A percentile compares a stretch with the other conserved stretches of the same genome.
Evolutionary conservation across 2,113 vertebrate genomes (phyloP).

Genomic region (Rhinolophus sinicus): DNA sequence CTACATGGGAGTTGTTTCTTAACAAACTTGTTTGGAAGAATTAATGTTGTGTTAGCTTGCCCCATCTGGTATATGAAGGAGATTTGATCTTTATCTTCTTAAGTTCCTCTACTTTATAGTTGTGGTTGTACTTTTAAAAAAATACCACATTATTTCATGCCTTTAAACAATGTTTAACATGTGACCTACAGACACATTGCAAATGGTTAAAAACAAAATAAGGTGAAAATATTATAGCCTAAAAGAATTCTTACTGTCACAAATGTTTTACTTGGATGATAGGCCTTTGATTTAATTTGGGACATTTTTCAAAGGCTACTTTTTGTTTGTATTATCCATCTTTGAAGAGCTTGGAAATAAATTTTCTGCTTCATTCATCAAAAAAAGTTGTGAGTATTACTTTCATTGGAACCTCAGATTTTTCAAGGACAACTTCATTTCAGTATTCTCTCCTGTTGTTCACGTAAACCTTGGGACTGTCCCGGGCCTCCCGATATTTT

Average conservation of each 20-base stretch:
- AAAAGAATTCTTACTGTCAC: conserved; percentile 44
- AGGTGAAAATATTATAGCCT: conserved; percentile 11
- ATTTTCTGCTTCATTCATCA: conserved; percentile 63
- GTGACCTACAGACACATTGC: conserved; percentile 37
- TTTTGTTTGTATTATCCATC: conserved; percentile 79
- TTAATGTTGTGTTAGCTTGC: conserved; percentile 14
- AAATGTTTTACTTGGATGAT: conserved; percentile 26
- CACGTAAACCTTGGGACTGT: neutral
- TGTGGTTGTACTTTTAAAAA: conserved; percentile 56
- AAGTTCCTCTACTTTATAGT: conserved; percentile 24
- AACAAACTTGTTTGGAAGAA: neutral
- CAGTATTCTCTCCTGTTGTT: neutral
- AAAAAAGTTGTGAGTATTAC: neutral
- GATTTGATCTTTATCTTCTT: conserved; percentile 10
- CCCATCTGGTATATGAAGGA: neutral
- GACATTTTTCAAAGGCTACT: conserved; percentile 74
- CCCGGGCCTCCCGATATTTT: neutral
- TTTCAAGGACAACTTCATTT: neutral
- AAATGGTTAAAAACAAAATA: conserved; percentile 53
- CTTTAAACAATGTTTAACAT: conserved; percentile 66
- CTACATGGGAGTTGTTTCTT: neutral
- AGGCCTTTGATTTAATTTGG: conserved; percentile 76
- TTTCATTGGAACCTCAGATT: neutral
- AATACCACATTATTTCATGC: neutral
- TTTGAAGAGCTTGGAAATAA: conserved; percentile 83